phyloP scores from a whole-genome alignment of 2,888 invertebrate species.

The Leucoma salicis region DNA sequence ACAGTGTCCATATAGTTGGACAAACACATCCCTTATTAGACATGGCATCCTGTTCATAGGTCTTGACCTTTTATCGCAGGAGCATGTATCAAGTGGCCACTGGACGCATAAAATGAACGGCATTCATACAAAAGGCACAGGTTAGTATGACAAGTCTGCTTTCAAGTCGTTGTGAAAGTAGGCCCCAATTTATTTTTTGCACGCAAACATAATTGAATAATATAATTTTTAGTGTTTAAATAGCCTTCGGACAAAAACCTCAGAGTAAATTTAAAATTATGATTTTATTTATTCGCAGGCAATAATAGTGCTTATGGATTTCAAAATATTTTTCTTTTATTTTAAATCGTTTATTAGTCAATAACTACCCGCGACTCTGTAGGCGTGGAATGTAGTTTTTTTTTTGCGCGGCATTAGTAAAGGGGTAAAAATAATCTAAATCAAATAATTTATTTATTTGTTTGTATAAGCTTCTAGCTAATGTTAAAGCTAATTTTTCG shows the following conservation, averaged over 20 bases:
- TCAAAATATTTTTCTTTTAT: no score
- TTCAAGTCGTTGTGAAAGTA: slow-evolving; percentile 20
- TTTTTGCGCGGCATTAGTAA: no score
- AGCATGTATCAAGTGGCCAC: slow-evolving; percentile 48
- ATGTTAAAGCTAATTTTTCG: no score
- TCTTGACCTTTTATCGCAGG: slow-evolving; percentile 68
- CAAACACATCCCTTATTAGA: slow-evolving; percentile 61
- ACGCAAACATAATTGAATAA: not conserved
- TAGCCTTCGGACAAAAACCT: not conserved
- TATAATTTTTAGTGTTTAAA: not conserved
- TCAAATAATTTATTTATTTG: no score
- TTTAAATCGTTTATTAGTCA: no score
- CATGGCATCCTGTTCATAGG: slow-evolving; percentile 58
- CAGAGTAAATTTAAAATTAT: no score
- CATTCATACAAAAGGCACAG: slow-evolving; percentile 39
- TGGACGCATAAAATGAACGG: slow-evolving; percentile 52
- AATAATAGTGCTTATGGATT: no score
- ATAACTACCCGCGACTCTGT: no score
- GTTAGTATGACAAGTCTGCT: slow-evolving; percentile 11
- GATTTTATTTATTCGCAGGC: no score
- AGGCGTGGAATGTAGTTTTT: no score
- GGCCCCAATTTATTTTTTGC: slow-evolving; percentile 13
- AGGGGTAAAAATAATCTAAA: no score
- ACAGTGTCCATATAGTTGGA: slow-evolving; percentile 31
- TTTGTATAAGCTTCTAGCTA: no score